These are phyloP conservation scores for Planococcus citri DNA, from an alignment of 1,140 invertebrate species.

Conservation along the genomic window DNA sequence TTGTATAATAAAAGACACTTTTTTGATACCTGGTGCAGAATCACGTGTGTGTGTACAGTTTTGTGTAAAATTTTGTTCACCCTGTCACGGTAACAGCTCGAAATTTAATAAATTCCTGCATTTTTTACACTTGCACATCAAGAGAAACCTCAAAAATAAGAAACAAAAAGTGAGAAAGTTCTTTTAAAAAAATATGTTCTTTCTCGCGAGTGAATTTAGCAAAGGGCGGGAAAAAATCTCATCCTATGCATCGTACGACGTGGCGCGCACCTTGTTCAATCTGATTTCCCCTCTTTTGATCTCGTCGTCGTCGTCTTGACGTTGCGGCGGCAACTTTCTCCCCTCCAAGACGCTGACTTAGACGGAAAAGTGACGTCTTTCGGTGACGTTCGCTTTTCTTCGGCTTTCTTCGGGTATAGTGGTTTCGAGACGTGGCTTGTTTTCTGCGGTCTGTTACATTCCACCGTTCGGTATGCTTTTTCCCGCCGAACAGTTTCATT, in stretches of 20 bases:
- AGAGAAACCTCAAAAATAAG: too few relatives aligned
- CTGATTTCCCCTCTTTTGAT: background rate
- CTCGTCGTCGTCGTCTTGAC: background rate
- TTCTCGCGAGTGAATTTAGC: background rate
- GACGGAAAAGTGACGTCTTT: background rate
- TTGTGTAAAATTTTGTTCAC: too few relatives aligned
- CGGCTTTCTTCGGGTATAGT: background rate
- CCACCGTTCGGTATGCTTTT: background rate
- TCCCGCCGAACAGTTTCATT: background rate
- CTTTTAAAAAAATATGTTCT: too few relatives aligned
- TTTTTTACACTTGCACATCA: too few relatives aligned
- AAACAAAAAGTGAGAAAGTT: background rate
- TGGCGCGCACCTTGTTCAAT: background rate
- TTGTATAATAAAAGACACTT: too few relatives aligned
- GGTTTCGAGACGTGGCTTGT: background rate
- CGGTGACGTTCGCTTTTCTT: background rate
- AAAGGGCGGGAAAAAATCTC: conserved; percentile 6
- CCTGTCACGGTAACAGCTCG: too few relatives aligned
- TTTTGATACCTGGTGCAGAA: too few relatives aligned
- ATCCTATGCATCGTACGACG: too few relatives aligned
- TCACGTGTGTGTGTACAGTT: too few relatives aligned
- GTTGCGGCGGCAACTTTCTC: background rate
- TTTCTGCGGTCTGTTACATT: background rate
- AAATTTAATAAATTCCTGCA: too few relatives aligned
- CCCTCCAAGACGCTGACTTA: background rate